These are phyloP conservation scores for Heliopora coerulea DNA, from an alignment of 92 coral and sea anemone genomes.

Conservation along the genomic window DNA sequence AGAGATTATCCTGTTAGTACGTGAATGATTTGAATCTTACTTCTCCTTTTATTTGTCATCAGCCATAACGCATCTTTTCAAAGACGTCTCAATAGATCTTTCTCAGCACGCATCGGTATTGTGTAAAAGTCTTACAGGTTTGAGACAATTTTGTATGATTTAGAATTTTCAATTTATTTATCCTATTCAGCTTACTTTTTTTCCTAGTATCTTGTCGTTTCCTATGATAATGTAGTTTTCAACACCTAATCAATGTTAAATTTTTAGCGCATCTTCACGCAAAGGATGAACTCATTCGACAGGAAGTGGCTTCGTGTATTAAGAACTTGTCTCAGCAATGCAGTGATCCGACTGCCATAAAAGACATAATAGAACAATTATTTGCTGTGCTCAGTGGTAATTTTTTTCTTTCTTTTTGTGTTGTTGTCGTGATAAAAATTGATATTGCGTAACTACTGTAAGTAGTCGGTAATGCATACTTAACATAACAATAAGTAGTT, in stretches of 20 bases:
- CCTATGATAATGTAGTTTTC: too few relatives aligned
- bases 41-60: too few relatives aligned
- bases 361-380: constrained; percentile 70
- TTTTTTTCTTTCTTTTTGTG: too few relatives aligned
- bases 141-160: constrained; percentile 1
- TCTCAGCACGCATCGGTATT: constrained; percentile 83
- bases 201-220: too few relatives aligned
- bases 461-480: too few relatives aligned
- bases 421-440: too few relatives aligned
- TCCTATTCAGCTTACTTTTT: too few relatives aligned
- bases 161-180: background rate
- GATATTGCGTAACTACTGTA: too few relatives aligned
- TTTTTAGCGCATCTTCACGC: constrained; percentile 72
- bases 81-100: constrained; percentile 84
- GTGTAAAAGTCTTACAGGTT: constrained; percentile 82
- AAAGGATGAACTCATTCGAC: constrained; percentile 76
- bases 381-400: constrained; percentile 83
- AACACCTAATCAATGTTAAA: too few relatives aligned
- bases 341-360: constrained; percentile 82
- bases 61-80: constrained; percentile 70
- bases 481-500: too few relatives aligned
- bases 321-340: constrained; percentile 83
- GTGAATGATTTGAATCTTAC: too few relatives aligned
- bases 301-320: constrained; percentile 64
- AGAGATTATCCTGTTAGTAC: too few relatives aligned